Conservation (phyloP, 1,140 invertebrate species). For the Leptinotarsa undecemlineata region DNA sequence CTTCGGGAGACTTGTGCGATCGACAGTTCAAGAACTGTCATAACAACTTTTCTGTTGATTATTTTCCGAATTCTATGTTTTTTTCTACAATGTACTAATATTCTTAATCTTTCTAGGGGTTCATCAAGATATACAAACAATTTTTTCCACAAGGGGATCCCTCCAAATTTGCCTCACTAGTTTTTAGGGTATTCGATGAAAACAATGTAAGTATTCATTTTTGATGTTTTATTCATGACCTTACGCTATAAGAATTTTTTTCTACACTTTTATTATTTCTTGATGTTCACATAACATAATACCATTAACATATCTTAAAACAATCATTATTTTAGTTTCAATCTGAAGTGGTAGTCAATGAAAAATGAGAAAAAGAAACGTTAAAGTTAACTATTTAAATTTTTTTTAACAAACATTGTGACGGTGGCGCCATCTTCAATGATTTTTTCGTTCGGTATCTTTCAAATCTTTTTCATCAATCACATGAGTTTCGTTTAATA, state of each 20-base stretch:
- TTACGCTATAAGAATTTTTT: background rate
- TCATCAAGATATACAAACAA: slow-evolving; percentile 98
- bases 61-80: no score
- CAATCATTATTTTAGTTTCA: background rate
- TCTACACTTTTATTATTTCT: background rate
- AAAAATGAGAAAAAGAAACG: background rate
- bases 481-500: no score
- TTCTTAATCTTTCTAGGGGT: slow-evolving; percentile 75
- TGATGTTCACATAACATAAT: background rate
- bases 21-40: no score
- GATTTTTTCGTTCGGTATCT: no score
- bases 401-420: no score
- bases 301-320: background rate
- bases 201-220: slow-evolving; percentile 84
- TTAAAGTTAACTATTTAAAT: no score
- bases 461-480: no score
- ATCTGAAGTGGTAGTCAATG: background rate
- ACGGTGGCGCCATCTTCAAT: no score
- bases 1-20: no score
- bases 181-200: slow-evolving; percentile 98
- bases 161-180: slow-evolving; percentile 94
- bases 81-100: background rate
- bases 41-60: no score
- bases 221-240: background rate
- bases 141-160: slow-evolving; percentile 98